phyloP scores from a whole-genome alignment of 2,888 invertebrate species.

The Lasioglossum leucozonium region DNA sequence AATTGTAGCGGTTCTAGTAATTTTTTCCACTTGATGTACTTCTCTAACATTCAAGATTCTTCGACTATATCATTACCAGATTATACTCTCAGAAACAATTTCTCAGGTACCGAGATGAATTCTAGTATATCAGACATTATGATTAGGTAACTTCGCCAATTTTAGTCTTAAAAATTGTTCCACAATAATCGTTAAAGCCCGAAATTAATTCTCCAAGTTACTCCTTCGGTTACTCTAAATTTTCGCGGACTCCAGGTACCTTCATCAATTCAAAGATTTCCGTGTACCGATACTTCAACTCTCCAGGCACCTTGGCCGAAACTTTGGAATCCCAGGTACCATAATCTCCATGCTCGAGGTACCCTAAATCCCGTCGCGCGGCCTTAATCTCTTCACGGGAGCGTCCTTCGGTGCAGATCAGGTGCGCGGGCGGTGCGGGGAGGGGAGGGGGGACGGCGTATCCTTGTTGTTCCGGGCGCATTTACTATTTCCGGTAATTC shows the following conservation, averaged over 20 bases:
- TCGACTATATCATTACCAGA: neutral
- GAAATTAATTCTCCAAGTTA: neutral
- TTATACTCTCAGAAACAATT: neutral
- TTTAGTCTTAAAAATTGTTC: neutral
- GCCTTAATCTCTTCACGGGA: neutral
- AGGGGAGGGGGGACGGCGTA: neutral
- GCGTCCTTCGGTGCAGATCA: neutral
- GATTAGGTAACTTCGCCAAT: neutral
- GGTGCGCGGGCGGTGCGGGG: too few relatives aligned
- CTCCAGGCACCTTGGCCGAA: neutral
- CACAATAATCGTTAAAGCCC: neutral
- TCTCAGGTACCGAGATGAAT: neutral
- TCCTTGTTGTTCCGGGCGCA: neutral
- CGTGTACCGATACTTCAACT: neutral
- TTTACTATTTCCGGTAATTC: slow-evolving; percentile 13
- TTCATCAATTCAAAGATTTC: neutral
- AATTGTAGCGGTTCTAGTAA: too few relatives aligned
- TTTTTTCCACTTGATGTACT: neutral
- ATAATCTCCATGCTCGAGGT: neutral
- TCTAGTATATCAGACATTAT: neutral
- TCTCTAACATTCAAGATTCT: neutral
- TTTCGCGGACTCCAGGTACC: neutral
- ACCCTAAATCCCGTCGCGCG: neutral
- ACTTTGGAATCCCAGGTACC: neutral
- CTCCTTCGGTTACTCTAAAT: neutral